These are phyloP conservation scores for Eubasilissa splendida DNA, from an alignment of 2,888 invertebrate genomes.

Conservation along the genomic window DNA sequence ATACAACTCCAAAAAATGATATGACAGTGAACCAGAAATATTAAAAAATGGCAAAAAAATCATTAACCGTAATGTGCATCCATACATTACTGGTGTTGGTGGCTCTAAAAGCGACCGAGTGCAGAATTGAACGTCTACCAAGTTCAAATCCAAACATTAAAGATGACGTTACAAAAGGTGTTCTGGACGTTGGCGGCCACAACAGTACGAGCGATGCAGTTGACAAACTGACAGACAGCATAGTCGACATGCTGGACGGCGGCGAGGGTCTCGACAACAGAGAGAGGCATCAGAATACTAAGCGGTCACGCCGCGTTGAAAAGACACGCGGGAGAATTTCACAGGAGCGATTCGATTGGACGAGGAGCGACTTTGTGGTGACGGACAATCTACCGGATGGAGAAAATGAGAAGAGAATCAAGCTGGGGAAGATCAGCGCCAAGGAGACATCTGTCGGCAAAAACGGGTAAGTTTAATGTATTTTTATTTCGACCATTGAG, in stretches of 20 bases:
- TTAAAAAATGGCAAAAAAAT: conserved; percentile 13
- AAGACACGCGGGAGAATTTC: conserved; percentile 3
- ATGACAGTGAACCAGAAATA: not conserved
- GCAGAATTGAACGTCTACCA: not conserved
- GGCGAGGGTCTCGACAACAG: not conserved
- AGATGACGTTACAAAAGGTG: not conserved
- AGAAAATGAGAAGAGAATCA: conserved; percentile 78
- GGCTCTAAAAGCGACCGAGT: conserved; percentile 6
- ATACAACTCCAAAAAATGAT: too few relatives aligned
- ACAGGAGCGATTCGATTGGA: conserved; percentile 55
- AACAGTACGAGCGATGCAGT: not conserved
- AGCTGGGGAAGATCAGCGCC: conserved; percentile 76
- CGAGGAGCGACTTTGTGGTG: conserved; percentile 76
- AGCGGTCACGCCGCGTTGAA: conserved; percentile 30
- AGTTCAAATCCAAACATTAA: not conserved
- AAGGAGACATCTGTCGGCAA: conserved; percentile 77
- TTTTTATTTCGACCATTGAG: not conserved
- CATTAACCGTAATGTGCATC: not conserved
- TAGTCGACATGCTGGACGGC: conserved; percentile 3
- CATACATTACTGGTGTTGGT: not conserved
- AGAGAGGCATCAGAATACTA: not conserved
- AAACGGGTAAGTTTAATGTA: conserved; percentile 67
- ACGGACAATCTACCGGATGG: conserved; percentile 79
- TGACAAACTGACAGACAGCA: not conserved
- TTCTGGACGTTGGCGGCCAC: not conserved